Conservation (phyloP, 2,888 invertebrate genomes). For the Conomelus anceps region DNA sequence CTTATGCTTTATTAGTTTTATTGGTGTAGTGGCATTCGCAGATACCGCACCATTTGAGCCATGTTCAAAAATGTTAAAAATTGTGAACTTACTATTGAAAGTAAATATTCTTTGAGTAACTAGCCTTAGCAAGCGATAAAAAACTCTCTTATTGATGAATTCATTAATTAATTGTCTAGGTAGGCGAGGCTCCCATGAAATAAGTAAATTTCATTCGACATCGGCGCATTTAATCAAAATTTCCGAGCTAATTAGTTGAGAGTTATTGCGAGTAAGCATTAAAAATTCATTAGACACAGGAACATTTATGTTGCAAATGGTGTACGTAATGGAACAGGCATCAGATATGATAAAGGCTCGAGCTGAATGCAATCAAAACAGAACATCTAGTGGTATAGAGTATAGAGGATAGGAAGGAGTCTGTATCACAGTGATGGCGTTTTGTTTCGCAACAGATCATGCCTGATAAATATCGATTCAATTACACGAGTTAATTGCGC, state of each 20-base stretch:
- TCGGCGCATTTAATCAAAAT: not conserved
- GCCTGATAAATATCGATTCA: not conserved
- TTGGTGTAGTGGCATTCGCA: too few species aligned
- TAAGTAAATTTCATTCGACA: too few species aligned
- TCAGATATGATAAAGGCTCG: not conserved
- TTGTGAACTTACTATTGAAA: too few species aligned
- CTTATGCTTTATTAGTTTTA: too few species aligned
- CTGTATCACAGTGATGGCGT: not conserved
- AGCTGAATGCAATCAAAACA: not conserved
- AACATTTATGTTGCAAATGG: not conserved
- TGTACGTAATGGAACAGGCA: not conserved
- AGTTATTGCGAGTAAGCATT: not conserved
- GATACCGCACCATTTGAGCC: too few species aligned
- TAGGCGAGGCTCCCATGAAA: not conserved
- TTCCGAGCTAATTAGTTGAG: not conserved
- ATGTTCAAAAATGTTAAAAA: too few species aligned
- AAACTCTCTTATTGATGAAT: too few species aligned
- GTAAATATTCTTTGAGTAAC: too few species aligned
- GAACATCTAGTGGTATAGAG: not conserved
- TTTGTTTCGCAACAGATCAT: not conserved
- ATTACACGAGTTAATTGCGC: not conserved
- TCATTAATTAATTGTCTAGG: too few species aligned
- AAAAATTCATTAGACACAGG: not conserved
- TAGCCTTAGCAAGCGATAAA: too few species aligned
- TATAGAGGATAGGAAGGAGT: not conserved